phyloP scores from a whole-genome alignment of 2,797 vertebrate species.

The Lateolabrax maculatus region DNA sequence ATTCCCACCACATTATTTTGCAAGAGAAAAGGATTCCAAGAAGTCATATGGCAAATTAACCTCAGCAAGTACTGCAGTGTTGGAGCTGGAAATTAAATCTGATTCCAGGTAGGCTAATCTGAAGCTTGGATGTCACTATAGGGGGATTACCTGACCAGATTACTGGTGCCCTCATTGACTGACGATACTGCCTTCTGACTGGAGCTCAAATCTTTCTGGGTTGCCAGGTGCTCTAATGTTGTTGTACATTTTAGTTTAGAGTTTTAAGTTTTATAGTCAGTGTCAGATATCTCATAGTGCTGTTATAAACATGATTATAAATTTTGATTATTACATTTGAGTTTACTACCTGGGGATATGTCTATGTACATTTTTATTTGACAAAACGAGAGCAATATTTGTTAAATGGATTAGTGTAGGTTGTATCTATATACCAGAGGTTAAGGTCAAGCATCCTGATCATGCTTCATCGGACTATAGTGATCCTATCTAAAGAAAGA shows the following conservation, averaged over 20 bases:
- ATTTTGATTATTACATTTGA: background rate
- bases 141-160: slow-evolving; percentile 58
- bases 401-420: background rate
- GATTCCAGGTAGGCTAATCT: slow-evolving; percentile 57
- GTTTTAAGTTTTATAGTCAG: background rate
- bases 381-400: background rate
- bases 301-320: background rate
- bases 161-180: slow-evolving; percentile 53
- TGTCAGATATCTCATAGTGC: background rate
- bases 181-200: slow-evolving; percentile 40
- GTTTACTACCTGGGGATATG: too few relatives aligned
- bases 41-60: slow-evolving; percentile 34
- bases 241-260: slow-evolving; percentile 5
- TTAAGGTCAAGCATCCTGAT: background rate
- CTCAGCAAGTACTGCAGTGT: slow-evolving; percentile 8
- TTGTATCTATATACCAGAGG: background rate
- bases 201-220: slow-evolving; percentile 29
- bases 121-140: slow-evolving; percentile 38
- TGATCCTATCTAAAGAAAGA: background rate
- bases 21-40: slow-evolving; percentile 31
- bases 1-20: slow-evolving; percentile 18
- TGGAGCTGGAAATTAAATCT: slow-evolving; percentile 47
- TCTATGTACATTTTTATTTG: background rate
- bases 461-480: background rate
- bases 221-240: slow-evolving; percentile 13